A percentile compares a stretch with the other conserved stretches of the same genome.
Evolutionary conservation across 1,140 invertebrate species (phyloP).

Genomic region (Melipona quadrifasciata): DNA sequence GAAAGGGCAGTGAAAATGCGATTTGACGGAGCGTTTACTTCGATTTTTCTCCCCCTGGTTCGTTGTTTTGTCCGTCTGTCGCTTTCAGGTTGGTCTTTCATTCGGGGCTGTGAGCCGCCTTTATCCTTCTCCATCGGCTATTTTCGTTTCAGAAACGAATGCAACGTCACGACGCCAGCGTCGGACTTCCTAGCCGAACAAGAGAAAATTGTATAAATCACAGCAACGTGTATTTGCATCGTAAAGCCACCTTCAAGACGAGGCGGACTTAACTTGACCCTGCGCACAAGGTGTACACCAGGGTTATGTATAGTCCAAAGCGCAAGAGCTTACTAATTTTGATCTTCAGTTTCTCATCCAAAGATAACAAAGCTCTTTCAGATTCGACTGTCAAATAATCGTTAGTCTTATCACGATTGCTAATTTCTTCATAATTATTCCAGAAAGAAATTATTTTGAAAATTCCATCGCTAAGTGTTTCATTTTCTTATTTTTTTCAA

Average conservation of each 20-base stretch:
- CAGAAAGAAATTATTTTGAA: too few relatives aligned
- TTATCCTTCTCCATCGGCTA: conserved; percentile 31
- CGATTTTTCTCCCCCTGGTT: conserved; percentile 16
- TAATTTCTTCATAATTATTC: too few relatives aligned
- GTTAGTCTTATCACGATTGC: too few relatives aligned
- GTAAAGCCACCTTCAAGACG: neutral
- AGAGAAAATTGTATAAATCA: neutral
- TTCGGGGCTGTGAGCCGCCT: conserved; percentile 1
- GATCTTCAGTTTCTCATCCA: neutral
- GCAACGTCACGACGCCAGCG: conserved; percentile 24
- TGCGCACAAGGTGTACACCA: neutral
- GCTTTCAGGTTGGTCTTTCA: conserved; percentile 21
- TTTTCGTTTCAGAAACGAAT: conserved; percentile 36
- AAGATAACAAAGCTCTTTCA: neutral
- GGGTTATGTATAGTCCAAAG: neutral
- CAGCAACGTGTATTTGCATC: neutral
- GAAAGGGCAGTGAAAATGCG: neutral
- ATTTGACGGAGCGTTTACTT: neutral
- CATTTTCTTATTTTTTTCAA: too few relatives aligned
- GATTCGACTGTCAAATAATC: too few relatives aligned
- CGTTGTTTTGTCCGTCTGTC: conserved; percentile 23
- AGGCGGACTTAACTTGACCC: neutral
- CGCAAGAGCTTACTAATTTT: neutral
- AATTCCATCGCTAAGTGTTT: too few relatives aligned
- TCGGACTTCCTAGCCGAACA: neutral